Conservation (phyloP, 2,113 vertebrate genomes). For the Urocolius indicus region DNA sequence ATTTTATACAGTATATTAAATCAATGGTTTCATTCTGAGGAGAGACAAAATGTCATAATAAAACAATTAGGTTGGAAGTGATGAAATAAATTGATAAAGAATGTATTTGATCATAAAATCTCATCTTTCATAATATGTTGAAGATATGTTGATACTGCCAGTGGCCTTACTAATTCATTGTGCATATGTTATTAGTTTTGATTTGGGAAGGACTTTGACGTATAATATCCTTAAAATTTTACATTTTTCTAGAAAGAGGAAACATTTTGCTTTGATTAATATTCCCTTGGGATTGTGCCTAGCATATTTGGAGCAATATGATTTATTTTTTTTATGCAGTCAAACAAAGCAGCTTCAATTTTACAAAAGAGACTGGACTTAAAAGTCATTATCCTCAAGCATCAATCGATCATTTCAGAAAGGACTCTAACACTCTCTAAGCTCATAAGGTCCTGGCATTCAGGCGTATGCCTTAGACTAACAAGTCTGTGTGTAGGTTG, state of each 20-base stretch:
- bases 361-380: neutral
- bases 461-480: neutral
- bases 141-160: slow-evolving; percentile 17
- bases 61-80: slow-evolving; percentile 13
- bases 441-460: neutral
- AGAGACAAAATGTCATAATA: slow-evolving; percentile 23
- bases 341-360: neutral
- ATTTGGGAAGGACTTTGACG: neutral
- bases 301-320: neutral
- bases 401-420: neutral
- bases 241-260: neutral
- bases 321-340: slow-evolving; percentile 6
- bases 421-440: neutral
- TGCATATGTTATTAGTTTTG: neutral
- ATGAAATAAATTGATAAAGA: slow-evolving; percentile 26
- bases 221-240: neutral
- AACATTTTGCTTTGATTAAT: neutral
- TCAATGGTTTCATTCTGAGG: slow-evolving; percentile 8
- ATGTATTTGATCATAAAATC: neutral
- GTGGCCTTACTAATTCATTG: neutral
- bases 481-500: neutral
- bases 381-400: neutral
- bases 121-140: neutral
- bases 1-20: slow-evolving; percentile 36
- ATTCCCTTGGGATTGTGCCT: neutral